Base-by-base conservation (phyloP, 2,113 vertebrate genomes). In the Cardinalis cardinalis region DNA sequence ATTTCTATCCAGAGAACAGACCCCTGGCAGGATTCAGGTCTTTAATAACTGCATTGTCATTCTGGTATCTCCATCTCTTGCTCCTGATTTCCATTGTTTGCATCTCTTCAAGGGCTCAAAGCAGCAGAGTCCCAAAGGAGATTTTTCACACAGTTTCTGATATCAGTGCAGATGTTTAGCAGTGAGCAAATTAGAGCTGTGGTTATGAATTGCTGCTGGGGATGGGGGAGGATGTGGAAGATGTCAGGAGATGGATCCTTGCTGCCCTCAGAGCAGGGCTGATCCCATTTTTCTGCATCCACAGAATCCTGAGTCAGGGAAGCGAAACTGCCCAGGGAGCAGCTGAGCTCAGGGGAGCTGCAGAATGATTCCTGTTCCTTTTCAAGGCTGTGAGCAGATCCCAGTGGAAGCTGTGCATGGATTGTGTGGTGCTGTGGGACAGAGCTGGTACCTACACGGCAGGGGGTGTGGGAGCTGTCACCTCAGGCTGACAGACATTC, bases 51-150 rank as follows among this genome's bases (percentile, higher is more conserved):
- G 36, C 60, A 63, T n/a, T 90, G 69, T 48, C 78, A 87, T 84
- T 80, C 65, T 71, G 64, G 4, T 59, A 61, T 48, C 80, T 87
- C 51, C 76, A 52, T 46, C 60, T 81, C 31, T 55, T 66, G 20
- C 53, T 79, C 84, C 86, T 87, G 69, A 78, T 84, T 93, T 65
- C 63, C 59, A 84, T 64, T 89, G 63, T 84, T 87, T 72, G 46
- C 34, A 58, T 49, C 66, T 79, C 55, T 91, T 87, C 78, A 92
- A 92, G 93, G 70, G 74, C 53, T 72, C 70, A 68, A 60, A 72
- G 87, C 80, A 34, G 32, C 16, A 23, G 44, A 18, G n/a, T 84
- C 86, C 55, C 91, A 56, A 44, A 74, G 77, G 87, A 78, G 58
- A 60, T 88, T 84, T 88, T 66, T 38, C 61, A 60, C 49, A 63